phyloP scores from a whole-genome alignment of 92 coral and sea anemone species.

The Parazoanthus darwini region DNA sequence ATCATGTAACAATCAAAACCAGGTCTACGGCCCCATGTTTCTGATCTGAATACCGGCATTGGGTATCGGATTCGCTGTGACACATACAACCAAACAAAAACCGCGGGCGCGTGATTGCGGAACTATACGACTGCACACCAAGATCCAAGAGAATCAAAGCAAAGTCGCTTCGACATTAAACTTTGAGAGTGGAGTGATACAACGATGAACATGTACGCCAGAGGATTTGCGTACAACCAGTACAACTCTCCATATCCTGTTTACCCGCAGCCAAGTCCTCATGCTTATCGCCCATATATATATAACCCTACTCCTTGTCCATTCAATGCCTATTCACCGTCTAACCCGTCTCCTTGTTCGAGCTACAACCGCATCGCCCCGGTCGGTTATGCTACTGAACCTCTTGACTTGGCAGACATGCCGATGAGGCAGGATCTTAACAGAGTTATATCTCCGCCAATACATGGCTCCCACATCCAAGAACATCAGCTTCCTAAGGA shows the following conservation, averaged over 20 bases:
- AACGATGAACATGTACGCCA: slow-evolving; percentile 33
- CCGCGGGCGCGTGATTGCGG: slow-evolving; percentile 13
- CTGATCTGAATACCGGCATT: slow-evolving; percentile 16
- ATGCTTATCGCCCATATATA: slow-evolving; percentile 33
- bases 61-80: slow-evolving; percentile 44
- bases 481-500: slow-evolving; percentile 19
- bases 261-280: slow-evolving; percentile 32
- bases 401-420: background rate
- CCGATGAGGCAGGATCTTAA: slow-evolving; percentile 31
- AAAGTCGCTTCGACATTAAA: background rate
- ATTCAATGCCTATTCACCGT: slow-evolving; percentile 37
- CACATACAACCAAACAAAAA: slow-evolving; percentile 29
- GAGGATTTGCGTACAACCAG: slow-evolving; percentile 35
- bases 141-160: background rate
- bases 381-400: slow-evolving; percentile 26
- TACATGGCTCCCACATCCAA: slow-evolving; percentile 15
- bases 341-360: slow-evolving; percentile 35
- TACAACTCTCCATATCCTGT: slow-evolving; percentile 34
- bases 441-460: slow-evolving; percentile 16
- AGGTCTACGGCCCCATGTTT: background rate
- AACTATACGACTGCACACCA: background rate
- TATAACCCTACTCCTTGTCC: slow-evolving; percentile 41
- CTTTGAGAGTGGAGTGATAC: background rate
- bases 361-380: slow-evolving; percentile 32
- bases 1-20: slow-evolving; percentile 40